These are phyloP conservation scores for Leptinotarsa lineolata DNA, from an alignment of 1,140 invertebrate genomes.

Conservation along the genomic window DNA sequence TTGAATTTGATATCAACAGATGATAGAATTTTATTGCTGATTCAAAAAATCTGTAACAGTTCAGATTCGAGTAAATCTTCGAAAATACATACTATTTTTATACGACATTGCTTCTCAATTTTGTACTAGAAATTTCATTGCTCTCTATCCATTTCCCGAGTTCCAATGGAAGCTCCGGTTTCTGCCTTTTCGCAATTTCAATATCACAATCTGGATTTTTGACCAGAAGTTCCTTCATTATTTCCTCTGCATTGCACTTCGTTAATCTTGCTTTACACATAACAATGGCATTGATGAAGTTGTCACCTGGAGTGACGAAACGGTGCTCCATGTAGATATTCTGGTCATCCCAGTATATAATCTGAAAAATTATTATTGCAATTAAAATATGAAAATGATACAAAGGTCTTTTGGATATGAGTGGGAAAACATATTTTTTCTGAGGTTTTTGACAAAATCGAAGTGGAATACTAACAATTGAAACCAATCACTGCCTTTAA, in stretches of 20 bases:
- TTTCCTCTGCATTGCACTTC: constrained; percentile 65
- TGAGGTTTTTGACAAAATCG: too few species aligned
- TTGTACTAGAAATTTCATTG: constrained; percentile 68
- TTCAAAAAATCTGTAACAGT: too few species aligned
- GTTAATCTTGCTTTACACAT: constrained; percentile 76
- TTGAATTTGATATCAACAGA: too few species aligned
- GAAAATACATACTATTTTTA: too few species aligned
- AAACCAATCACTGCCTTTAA: too few species aligned
- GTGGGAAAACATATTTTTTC: too few species aligned
- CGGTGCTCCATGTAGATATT: constrained; percentile 86
- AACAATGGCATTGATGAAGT: constrained; percentile 81
- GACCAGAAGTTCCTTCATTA: constrained; percentile 46
- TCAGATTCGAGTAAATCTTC: too few species aligned
- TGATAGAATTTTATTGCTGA: too few species aligned
- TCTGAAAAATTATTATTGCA: constrained; percentile 53
- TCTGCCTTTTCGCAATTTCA: constrained; percentile 55
- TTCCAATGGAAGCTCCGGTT: constrained; percentile 66
- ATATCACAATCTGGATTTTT: constrained; percentile 46
- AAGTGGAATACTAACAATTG: too few species aligned
- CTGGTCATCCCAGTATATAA: constrained; percentile 84
- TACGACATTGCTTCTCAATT: constrained; percentile 36
- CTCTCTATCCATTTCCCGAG: constrained; percentile 69
- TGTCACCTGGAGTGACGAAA: constrained; percentile 75
- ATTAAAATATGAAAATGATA: not conserved
- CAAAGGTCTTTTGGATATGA: too few species aligned